Evolutionary conservation across 2,113 vertebrate genomes (phyloP).

Genomic region (Antechinus flavipes): DNA sequence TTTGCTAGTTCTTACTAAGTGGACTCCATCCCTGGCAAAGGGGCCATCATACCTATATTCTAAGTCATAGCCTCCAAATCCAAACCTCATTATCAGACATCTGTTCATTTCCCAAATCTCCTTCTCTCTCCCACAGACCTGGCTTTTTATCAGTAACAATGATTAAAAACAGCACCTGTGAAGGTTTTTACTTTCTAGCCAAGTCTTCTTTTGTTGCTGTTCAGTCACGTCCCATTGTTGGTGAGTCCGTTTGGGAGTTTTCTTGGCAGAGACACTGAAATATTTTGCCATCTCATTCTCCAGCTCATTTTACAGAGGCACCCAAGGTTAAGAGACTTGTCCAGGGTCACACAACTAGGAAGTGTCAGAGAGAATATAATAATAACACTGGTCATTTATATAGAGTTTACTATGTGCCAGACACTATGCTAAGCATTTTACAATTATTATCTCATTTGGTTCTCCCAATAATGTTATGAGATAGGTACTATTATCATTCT

Average conservation of each 20-base stretch:
- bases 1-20: background rate
- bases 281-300: background rate
- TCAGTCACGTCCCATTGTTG: no score
- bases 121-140: background rate
- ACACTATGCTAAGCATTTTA: no score
- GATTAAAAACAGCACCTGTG: background rate
- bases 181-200: background rate
- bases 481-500: no score
- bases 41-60: background rate
- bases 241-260: background rate
- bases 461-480: no score
- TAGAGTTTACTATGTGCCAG: no score
- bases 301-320: background rate
- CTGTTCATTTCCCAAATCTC: background rate
- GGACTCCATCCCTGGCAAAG: background rate
- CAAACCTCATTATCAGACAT: background rate
- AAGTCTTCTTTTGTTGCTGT: background rate
- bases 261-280: background rate
- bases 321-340: background rate
- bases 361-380: background rate
- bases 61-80: background rate
- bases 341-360: background rate
- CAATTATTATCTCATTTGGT: no score
- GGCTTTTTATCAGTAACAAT: background rate
- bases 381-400: no score